phyloP scores from a whole-genome alignment of 2,113 vertebrate species.

The Aspidoscelis tigris region DNA sequence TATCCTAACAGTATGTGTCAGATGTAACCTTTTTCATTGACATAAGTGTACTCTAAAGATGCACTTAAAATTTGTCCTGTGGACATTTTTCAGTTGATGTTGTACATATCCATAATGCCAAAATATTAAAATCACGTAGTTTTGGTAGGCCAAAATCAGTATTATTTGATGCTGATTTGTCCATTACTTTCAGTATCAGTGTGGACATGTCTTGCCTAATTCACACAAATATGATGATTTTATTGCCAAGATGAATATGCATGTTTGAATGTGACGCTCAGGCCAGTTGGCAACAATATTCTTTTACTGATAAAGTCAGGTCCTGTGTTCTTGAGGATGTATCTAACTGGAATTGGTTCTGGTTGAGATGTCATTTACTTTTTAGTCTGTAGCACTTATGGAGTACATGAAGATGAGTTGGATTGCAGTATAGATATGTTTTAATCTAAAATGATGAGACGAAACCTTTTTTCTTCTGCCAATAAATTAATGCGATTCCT shows the following conservation, averaged over 20 bases:
- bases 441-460: not conserved
- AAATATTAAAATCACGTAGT: not conserved
- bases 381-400: not conserved
- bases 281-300: not conserved
- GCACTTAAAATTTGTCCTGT: not conserved
- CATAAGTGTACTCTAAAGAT: not conserved
- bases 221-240: not conserved
- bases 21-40: not conserved
- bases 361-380: not conserved
- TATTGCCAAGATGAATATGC: not conserved
- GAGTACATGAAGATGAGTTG: not conserved
- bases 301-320: not conserved
- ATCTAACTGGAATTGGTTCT: not conserved
- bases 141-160: not conserved
- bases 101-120: not conserved
- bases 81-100: not conserved
- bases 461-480: not conserved
- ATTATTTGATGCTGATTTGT: not conserved
- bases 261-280: constrained; percentile 1
- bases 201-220: not conserved
- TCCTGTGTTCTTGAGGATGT: not conserved
- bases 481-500: not conserved
- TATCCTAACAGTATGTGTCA: not conserved
- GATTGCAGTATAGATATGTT: not conserved
- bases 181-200: not conserved